Evolutionary conservation across 2,797 vertebrate species (phyloP), one percentile per base, ranked within the genome.

Genomic region (Lepus townsendii): DNA sequence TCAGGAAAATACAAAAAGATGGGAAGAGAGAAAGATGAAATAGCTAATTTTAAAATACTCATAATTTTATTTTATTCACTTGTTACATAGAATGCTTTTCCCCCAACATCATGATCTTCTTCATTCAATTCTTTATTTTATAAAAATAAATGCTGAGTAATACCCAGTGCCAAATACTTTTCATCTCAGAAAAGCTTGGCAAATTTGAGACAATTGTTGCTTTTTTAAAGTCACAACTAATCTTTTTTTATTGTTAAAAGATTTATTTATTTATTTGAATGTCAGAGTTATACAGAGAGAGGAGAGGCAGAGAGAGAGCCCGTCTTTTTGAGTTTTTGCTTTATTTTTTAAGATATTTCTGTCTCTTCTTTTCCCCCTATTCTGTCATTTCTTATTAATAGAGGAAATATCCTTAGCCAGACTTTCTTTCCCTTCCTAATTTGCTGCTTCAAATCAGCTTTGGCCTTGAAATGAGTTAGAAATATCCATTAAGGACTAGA

Each of bases 111-210:
- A 80, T 79, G 24, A 71, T 32, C 17, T 68, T 38, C 11, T 2
- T 65, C 50, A 84, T 78, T 79, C 83, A 78, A 79, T 83, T 84
- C 71, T 84, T 88, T 68, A 86, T 85, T 95, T 93, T 17, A 62
- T 77, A 57, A 88, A 94, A 83, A 30, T 76, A 73, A 65, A 24
- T 87, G 22, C 11, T 24, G 68, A 47, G 32, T 82, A 80, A 87
- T 22, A 95, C 6, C 26, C 50, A 69, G 35, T 93, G 35, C 35
- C n/a, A 88, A 91, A 90, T 8, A 75, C 5, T 88, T 73, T 47
- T 42, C n/a, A 30, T 91, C 10, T 89, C n/a, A 68, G 52, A 79
- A 89, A 68, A 75, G 8, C 16, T 79, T 68, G 94, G 69, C 22
- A 90, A 83, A 75, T 69, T 57, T 75, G 50, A n/a, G 65, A 77